Conservation (phyloP, 2,797 vertebrate species). For the Vespertilio murinus region DNA sequence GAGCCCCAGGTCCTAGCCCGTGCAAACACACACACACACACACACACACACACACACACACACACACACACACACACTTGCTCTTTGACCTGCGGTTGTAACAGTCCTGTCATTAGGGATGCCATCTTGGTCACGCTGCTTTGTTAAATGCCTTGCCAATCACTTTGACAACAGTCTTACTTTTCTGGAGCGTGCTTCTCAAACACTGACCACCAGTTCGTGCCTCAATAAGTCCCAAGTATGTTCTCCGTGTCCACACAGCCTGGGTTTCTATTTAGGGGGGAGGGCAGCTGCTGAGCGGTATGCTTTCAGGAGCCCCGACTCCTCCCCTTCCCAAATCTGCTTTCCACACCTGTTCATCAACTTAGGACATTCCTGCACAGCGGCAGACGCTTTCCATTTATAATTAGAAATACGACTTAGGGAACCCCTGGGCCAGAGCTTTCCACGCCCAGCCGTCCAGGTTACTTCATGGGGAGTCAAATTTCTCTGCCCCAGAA, state of each 20-base stretch:
- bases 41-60: not conserved
- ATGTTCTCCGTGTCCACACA: not conserved
- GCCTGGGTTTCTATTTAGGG: slow-evolving; percentile 12
- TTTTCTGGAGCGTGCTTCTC: not conserved
- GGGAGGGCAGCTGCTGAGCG: slow-evolving; percentile 21
- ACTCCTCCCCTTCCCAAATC: not conserved
- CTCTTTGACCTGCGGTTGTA: not conserved
- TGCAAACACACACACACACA: not conserved
- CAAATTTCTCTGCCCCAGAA: slow-evolving; percentile 49
- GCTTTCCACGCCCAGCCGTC: not conserved
- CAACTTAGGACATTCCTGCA: slow-evolving; percentile 55
- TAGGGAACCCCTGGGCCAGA: slow-evolving; percentile 17
- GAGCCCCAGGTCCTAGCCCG: not conserved
- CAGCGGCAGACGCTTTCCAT: slow-evolving; percentile 31
- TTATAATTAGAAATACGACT: slow-evolving; percentile 69
- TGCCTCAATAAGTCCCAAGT: not conserved
- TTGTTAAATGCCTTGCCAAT: not conserved
- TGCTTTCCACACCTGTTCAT: slow-evolving; percentile 63
- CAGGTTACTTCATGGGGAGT: slow-evolving; percentile 30
- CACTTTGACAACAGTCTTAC: not conserved
- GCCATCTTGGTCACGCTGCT: not conserved
- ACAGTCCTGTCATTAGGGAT: not conserved
- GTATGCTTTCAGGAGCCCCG: not conserved
- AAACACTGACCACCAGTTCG: not conserved
- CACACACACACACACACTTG: too few relatives aligned